These are phyloP conservation scores for Spilosoma lubricipeda DNA, from an alignment of 2,888 invertebrate species.

Conservation along the genomic window DNA sequence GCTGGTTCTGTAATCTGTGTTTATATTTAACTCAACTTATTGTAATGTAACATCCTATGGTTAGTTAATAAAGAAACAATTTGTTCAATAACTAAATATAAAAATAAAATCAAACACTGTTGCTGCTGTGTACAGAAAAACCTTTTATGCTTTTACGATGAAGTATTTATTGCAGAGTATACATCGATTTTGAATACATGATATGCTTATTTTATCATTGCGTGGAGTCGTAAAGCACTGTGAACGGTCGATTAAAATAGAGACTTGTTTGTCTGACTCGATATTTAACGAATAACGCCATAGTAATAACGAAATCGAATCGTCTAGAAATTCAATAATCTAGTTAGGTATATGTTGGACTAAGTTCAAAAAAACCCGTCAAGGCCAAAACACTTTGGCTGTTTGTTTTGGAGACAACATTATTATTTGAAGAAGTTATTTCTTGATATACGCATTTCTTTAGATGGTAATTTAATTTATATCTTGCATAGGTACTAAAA, in stretches of 20 bases:
- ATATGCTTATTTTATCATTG: constrained; percentile 43
- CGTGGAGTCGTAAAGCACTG: constrained; percentile 41
- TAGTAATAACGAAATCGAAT: constrained; percentile 6
- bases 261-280: constrained; percentile 7
- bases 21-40: not conserved
- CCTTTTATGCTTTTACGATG: constrained; percentile 65
- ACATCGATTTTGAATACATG: constrained; percentile 41
- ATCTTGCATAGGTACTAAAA: too few relatives aligned
- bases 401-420: not conserved
- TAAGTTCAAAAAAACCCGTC: not conserved
- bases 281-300: too few relatives aligned
- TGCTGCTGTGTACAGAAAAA: constrained; percentile 55
- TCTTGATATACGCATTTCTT: not conserved
- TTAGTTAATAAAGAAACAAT: constrained; percentile 40
- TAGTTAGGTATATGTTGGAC: not conserved
- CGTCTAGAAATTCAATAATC: constrained; percentile 1
- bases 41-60: not conserved
- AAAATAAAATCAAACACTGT: constrained; percentile 43
- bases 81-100: constrained; percentile 32
- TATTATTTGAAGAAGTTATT: not conserved
- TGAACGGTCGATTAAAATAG: constrained; percentile 21
- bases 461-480: not conserved
- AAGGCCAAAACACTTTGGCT: not conserved
- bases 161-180: constrained; percentile 39
- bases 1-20: too few relatives aligned